Conservation (phyloP, 2,888 invertebrate genomes). For the Cataglyphis livida region DNA sequence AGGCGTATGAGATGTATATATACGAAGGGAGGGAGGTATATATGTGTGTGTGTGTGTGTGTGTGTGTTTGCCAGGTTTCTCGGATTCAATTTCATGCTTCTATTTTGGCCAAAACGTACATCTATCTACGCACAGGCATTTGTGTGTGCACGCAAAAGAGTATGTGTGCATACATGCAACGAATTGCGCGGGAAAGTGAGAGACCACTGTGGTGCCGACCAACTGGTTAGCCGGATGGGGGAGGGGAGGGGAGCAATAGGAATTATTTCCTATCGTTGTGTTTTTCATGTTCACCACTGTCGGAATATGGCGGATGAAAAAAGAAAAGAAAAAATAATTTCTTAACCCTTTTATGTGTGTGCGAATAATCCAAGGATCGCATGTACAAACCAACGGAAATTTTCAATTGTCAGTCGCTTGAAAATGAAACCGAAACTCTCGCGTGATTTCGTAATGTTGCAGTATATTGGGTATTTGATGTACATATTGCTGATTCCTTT, state of each 20-base stretch:
- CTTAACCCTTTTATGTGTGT: not conserved
- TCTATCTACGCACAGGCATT: not conserved
- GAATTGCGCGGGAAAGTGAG: constrained; percentile 57
- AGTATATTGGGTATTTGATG: not conserved
- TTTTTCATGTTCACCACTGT: constrained; percentile 40
- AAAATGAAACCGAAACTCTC: not conserved
- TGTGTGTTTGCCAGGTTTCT: constrained; percentile 35
- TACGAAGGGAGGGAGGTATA: too few relatives aligned
- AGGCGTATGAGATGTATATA: constrained; percentile 13
- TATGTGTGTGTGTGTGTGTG: not conserved
- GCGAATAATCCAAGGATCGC: constrained; percentile 47
- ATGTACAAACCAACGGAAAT: not conserved
- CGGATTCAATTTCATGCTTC: constrained; percentile 69
- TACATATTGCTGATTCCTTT: not conserved
- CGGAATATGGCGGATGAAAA: not conserved
- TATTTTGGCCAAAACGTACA: constrained; percentile 38
- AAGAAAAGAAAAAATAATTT: constrained; percentile 6
- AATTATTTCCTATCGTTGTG: constrained; percentile 46
- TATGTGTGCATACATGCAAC: constrained; percentile 36
- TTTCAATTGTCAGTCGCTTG: constrained; percentile 5
- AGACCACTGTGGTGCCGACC: constrained; percentile 29
- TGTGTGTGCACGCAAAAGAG: not conserved
- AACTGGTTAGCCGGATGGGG: constrained; percentile 24
- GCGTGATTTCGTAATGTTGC: not conserved
- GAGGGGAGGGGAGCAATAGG: constrained; percentile 15